These are phyloP conservation scores for Cephus spinipes DNA, from an alignment of 2,888 invertebrate genomes.

Conservation along the genomic window DNA sequence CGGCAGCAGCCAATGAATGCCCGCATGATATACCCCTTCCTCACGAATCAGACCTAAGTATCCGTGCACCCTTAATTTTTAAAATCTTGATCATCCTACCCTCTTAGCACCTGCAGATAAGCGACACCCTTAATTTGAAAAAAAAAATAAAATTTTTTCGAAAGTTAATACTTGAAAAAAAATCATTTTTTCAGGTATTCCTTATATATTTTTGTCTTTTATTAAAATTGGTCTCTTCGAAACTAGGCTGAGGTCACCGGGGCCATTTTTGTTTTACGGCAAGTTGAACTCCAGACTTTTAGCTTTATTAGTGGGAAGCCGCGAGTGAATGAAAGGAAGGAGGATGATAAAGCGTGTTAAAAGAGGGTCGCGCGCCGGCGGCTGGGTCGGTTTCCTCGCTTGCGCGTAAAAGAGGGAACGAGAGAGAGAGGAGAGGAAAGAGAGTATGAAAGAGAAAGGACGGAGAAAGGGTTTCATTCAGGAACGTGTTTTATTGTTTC, in stretches of 20 bases:
- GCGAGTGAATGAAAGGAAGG: slow-evolving; percentile 52
- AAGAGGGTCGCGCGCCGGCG: slow-evolving; percentile 43
- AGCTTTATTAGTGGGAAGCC: slow-evolving; percentile 46
- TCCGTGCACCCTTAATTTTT: not conserved
- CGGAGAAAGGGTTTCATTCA: slow-evolving; percentile 57
- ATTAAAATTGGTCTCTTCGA: not conserved
- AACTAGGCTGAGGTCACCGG: not conserved
- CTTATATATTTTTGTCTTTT: not conserved
- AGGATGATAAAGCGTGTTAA: slow-evolving; percentile 52
- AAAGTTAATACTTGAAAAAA: not conserved
- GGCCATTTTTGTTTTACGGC: not conserved
- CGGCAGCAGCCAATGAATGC: slow-evolving; percentile 48
- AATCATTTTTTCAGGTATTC: not conserved
- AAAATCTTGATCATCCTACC: not conserved
- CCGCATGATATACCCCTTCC: slow-evolving; percentile 43
- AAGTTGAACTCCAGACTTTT: slow-evolving; percentile 11
- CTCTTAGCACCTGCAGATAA: not conserved
- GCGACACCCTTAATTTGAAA: too few relatives aligned
- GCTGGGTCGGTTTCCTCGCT: slow-evolving; percentile 7
- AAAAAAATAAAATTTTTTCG: not conserved
- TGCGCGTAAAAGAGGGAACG: slow-evolving; percentile 9
- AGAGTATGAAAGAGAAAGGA: slow-evolving; percentile 29
- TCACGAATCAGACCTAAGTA: not conserved
- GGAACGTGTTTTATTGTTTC: slow-evolving; percentile 63
- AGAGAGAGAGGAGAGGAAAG: slow-evolving; percentile 24